Percentiles rank a stretch among this genome's conserved stretches.
phyloP scores from a whole-genome alignment of 2,113 vertebrate genomes.

The Uropsilus gracilis region DNA sequence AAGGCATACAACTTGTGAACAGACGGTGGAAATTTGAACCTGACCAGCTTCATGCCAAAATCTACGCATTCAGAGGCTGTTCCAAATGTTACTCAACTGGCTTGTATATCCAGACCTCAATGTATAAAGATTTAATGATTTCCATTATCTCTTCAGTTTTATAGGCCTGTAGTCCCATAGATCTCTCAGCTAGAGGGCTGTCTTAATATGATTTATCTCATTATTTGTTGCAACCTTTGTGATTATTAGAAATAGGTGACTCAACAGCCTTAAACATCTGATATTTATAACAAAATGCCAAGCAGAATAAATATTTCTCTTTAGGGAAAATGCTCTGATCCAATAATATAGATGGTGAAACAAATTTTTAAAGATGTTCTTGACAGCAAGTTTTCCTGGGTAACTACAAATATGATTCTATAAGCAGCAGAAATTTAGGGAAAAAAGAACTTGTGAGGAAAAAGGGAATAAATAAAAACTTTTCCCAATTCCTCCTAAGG shows the following conservation, averaged over 20 bases:
- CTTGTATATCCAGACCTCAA: background rate
- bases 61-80: background rate
- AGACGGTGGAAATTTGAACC: background rate
- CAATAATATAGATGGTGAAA: background rate
- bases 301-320: background rate
- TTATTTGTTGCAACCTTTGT: background rate
- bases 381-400: background rate
- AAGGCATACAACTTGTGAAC: background rate
- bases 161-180: background rate
- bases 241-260: background rate
- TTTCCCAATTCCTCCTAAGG: background rate
- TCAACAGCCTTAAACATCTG: background rate
- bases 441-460: background rate
- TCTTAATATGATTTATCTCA: background rate
- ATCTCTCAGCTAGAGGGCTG: background rate
- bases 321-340: background rate
- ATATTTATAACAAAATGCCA: background rate
- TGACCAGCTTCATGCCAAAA: background rate
- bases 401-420: background rate
- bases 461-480: background rate
- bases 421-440: background rate
- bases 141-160: background rate
- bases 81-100: background rate
- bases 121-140: background rate
- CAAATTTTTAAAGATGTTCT: background rate